These are phyloP conservation scores for Polydrusus cervinus DNA, from an alignment of 2,888 invertebrate species.

Conservation along the genomic window DNA sequence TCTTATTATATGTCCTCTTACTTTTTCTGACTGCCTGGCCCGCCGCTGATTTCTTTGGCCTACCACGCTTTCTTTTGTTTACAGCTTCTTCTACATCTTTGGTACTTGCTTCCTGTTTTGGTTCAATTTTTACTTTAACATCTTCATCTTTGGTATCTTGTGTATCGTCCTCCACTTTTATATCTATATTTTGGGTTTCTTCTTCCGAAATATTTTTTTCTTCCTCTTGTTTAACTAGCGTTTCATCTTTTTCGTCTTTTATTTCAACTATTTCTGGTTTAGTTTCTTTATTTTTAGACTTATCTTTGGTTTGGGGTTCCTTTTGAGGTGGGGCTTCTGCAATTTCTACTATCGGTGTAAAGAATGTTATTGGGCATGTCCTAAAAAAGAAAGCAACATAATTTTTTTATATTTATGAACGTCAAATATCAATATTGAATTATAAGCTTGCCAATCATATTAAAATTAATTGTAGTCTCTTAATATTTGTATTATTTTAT, in stretches of 20 bases:
- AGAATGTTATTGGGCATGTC: constrained; percentile 63
- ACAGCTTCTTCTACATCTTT: constrained; percentile 54
- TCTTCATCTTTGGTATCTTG: constrained; percentile 38
- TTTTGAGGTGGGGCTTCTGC: constrained; percentile 59
- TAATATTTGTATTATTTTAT: too few relatives aligned
- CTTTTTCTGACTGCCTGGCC: constrained; percentile 20
- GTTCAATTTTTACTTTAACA: constrained; percentile 40
- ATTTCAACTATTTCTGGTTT: constrained; percentile 53
- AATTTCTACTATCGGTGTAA: constrained; percentile 66
- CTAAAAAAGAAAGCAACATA: constrained; percentile 59
- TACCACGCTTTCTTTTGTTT: constrained; percentile 51
- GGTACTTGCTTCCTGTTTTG: constrained; percentile 55
- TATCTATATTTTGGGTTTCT: constrained; percentile 38
- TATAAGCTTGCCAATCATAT: not conserved
- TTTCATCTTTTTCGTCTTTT: constrained; percentile 55
- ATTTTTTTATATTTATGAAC: constrained; percentile 9
- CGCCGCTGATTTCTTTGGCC: constrained; percentile 48
- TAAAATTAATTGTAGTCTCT: too few relatives aligned
- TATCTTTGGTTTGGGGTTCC: constrained; percentile 30
- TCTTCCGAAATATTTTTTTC: constrained; percentile 23
- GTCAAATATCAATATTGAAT: constrained; percentile 1
- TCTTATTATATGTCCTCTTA: constrained; percentile 44
- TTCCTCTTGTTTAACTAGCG: not conserved
- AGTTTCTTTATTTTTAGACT: constrained; percentile 10
- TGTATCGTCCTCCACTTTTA: constrained; percentile 35